A percentile compares a stretch with the other conserved stretches of the same genome.
These are phyloP conservation scores for Calidris pugnax DNA, from an alignment of 2,113 vertebrate species.

Conservation along the genomic window DNA sequence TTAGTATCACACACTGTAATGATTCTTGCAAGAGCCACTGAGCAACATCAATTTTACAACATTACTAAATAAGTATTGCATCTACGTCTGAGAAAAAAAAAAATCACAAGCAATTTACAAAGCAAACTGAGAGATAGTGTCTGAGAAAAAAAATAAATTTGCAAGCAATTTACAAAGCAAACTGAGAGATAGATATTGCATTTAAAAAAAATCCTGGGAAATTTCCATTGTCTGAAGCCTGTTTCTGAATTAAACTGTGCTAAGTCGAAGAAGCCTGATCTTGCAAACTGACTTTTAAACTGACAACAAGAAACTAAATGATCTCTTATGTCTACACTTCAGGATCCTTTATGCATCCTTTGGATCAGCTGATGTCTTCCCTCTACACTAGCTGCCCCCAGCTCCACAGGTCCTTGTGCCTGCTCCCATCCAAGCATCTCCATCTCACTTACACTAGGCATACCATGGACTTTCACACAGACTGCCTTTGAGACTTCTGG, in stretches of 20 bases:
- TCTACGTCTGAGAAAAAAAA: background rate
- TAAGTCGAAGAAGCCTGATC: background rate
- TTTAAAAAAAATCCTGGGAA: background rate
- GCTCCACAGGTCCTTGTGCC: background rate
- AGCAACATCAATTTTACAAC: background rate
- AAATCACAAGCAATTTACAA: background rate
- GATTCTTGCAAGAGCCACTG: background rate
- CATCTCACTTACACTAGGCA: background rate
- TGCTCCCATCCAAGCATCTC: background rate
- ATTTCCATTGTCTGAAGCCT: background rate
- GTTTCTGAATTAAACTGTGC: background rate
- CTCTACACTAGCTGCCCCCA: background rate
- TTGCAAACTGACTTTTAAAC: background rate
- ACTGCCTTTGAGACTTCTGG: background rate
- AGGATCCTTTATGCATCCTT: background rate
- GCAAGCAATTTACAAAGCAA: background rate
- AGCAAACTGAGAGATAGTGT: background rate
- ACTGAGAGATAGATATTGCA: background rate
- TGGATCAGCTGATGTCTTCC: background rate
- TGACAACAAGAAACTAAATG: background rate
- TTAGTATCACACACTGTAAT: background rate
- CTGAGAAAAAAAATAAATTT: background rate
- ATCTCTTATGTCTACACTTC: background rate
- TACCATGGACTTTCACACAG: background rate
- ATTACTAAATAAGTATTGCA: background rate